Conservation (phyloP, 1,140 invertebrate genomes). For the Euglossa dilemma region DNA sequence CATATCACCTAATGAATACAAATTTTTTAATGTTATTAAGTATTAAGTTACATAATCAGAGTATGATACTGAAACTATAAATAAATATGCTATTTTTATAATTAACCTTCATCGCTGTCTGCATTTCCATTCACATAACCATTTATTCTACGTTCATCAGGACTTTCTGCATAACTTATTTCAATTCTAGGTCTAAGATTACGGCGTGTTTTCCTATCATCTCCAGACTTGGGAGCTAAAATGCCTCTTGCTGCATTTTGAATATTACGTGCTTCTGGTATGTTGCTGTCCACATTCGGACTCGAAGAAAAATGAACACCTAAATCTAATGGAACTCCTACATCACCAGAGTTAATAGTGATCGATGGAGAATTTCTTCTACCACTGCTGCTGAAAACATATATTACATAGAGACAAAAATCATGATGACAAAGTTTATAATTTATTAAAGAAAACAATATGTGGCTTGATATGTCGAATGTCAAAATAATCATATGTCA, state of each 20-base stretch:
- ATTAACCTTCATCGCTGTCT: constrained; percentile 78
- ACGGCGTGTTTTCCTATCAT: constrained; percentile 83
- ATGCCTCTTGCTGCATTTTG: constrained; percentile 81
- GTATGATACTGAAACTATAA: constrained; percentile 4
- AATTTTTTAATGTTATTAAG: background rate
- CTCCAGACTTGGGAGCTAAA: constrained; percentile 77
- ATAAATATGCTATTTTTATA: constrained; percentile 33
- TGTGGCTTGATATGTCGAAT: background rate
- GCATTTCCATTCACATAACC: constrained; percentile 83
- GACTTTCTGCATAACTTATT: constrained; percentile 89
- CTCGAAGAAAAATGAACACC: constrained; percentile 75
- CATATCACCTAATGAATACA: constrained; percentile 83
- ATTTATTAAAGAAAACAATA: background rate
- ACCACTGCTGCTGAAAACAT: constrained; percentile 71
- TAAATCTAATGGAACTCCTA: constrained; percentile 75
- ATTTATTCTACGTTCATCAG: constrained; percentile 85
- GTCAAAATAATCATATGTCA: background rate
- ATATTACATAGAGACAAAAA: background rate
- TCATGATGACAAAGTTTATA: background rate
- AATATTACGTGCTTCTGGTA: constrained; percentile 78
- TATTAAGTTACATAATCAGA: background rate
- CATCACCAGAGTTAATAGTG: constrained; percentile 68
- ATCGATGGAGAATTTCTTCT: constrained; percentile 77
- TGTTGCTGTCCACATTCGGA: constrained; percentile 73
- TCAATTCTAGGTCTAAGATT: constrained; percentile 90